Evolutionary conservation across 1,140 invertebrate species (phyloP).

Genomic region (Maniola jurtina): DNA sequence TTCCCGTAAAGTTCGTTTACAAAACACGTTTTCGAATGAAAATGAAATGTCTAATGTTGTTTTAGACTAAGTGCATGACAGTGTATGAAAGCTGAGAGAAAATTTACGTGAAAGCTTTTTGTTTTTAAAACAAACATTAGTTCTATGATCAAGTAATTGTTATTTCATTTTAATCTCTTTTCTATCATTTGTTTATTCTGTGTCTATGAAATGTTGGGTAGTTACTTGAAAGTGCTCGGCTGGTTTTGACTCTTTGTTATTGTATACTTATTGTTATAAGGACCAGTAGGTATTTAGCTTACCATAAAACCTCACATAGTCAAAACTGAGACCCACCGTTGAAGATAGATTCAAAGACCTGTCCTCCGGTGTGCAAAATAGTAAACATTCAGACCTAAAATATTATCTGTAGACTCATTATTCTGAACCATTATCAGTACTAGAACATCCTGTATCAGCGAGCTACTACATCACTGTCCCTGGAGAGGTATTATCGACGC

Average conservation of each 20-base stretch:
- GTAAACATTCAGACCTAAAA: no score
- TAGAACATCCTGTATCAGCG: slow-evolving; percentile 46
- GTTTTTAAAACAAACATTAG: slow-evolving; percentile 17
- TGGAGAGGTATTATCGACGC: slow-evolving; percentile 57
- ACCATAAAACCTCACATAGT: no score
- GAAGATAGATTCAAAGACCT: no score
- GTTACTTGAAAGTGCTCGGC: not conserved
- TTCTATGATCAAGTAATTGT: slow-evolving; percentile 4
- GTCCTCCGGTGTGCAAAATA: no score
- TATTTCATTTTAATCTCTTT: slow-evolving; percentile 5
- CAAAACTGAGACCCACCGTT: no score
- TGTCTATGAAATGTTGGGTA: not conserved
- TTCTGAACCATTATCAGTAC: not conserved
- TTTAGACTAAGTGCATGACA: slow-evolving; percentile 25
- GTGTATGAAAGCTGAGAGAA: slow-evolving; percentile 19
- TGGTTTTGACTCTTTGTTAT: no score
- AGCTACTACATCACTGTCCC: slow-evolving; percentile 42
- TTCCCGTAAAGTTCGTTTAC: slow-evolving; percentile 21
- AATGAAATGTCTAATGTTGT: slow-evolving; percentile 24
- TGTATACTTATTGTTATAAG: no score
- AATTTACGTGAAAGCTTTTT: slow-evolving; percentile 24
- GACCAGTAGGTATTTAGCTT: no score
- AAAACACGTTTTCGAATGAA: slow-evolving; percentile 30
- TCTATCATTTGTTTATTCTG: not conserved
- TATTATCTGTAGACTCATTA: not conserved